phyloP scores from a whole-genome alignment of 2,797 vertebrate species.

The Enteromius viviparus region DNA sequence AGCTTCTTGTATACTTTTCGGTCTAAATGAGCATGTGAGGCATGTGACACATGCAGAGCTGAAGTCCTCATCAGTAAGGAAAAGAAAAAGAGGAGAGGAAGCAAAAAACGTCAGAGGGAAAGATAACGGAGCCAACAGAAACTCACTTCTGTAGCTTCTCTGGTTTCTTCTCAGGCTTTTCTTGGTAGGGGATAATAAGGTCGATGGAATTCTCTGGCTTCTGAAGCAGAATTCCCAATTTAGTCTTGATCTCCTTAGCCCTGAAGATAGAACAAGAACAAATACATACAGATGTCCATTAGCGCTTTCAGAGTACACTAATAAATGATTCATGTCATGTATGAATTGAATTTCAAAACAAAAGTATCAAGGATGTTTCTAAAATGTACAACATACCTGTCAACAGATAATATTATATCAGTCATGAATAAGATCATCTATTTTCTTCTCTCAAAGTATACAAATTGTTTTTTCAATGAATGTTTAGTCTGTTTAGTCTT shows the following conservation, averaged over 20 bases:
- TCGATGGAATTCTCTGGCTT: slow-evolving; percentile 91
- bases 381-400: neutral
- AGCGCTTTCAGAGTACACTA: neutral
- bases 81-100: slow-evolving; percentile 3
- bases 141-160: slow-evolving; percentile 91
- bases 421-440: neutral
- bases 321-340: neutral
- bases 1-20: neutral
- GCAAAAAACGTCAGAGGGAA: neutral
- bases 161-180: slow-evolving; percentile 91
- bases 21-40: neutral
- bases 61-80: neutral
- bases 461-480: neutral
- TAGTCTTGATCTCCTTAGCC: slow-evolving; percentile 96
- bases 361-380: neutral
- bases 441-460: neutral
- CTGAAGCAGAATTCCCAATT: slow-evolving; percentile 92
- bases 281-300: slow-evolving; percentile 12
- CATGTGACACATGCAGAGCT: slow-evolving; percentile 11
- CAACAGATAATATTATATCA: neutral
- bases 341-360: slow-evolving; percentile 10
- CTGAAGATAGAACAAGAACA: slow-evolving; percentile 70
- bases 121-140: slow-evolving; percentile 51
- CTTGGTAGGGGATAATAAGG: slow-evolving; percentile 89
- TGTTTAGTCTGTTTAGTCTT: neutral